Percentiles rank a stretch among this genome's conserved stretches.
Evolutionary conservation across 2,888 invertebrate species (phyloP).

Genomic region (Apamea sordens): DNA sequence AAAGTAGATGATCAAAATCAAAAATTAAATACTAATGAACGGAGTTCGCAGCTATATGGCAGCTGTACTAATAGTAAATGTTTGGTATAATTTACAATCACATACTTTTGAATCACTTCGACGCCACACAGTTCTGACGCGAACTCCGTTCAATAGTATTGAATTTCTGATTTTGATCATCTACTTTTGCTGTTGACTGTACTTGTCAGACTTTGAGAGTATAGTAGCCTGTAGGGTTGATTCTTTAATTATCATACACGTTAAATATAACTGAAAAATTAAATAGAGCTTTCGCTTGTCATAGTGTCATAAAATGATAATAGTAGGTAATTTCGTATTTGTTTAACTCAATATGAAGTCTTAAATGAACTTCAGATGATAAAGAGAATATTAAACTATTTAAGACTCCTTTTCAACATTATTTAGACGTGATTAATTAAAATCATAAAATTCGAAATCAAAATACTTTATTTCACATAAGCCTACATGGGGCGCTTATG

Average conservation of each 20-base stretch:
- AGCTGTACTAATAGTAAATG: too few species aligned
- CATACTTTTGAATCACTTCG: too few species aligned
- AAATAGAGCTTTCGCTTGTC: neutral
- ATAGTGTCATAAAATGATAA: neutral
- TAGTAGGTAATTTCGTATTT: neutral
- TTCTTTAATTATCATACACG: neutral
- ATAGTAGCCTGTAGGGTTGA: neutral
- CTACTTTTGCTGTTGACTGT: too few species aligned
- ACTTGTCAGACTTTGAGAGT: neutral
- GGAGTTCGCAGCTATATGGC: too few species aligned
- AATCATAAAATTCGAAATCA: neutral
- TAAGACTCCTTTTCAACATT: neutral
- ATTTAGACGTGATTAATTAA: neutral
- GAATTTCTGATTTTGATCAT: too few species aligned
- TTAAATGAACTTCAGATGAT: neutral
- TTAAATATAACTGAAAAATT: neutral
- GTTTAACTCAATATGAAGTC: neutral
- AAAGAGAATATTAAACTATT: neutral
- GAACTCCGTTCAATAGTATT: too few species aligned
- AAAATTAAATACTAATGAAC: too few species aligned
- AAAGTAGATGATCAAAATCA: too few species aligned
- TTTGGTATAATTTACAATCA: too few species aligned
- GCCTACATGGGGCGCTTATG: neutral
- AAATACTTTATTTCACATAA: neutral
- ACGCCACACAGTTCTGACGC: too few species aligned